Base-by-base conservation (phyloP, 2,888 invertebrate species). In the Papilio demoleus region DNA sequence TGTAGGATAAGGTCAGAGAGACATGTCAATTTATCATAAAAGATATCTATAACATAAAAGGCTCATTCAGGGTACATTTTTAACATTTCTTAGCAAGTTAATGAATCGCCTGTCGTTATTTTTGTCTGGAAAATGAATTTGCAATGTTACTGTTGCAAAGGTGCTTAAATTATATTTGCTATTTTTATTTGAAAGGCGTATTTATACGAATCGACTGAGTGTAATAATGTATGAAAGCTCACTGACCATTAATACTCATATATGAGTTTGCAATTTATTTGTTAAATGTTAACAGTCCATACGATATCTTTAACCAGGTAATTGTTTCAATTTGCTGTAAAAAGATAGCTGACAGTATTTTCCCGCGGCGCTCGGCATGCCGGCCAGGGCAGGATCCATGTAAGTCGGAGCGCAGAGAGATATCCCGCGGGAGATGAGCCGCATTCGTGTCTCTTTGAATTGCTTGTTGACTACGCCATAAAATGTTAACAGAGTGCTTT, bases 391-490 rank as follows among this genome's bases (percentile, higher is more conserved):
- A 27, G n/a, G 53, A 27, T 53, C 53, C 27, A 27, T 53, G 53
- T 56, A 6, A 3, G 14, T 31, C 12, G 9, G 50, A 58, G 36
- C 47, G 22, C 45, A 47, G 22, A 14, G 42, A 11, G 34, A 47
- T 4, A n/a, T 60, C 38, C 14, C 14, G 66, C 38, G 38, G 22
- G 38, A 60, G 60, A n/a, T 60, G 24, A 24, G 60, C 36, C 38
- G 53, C 50, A 53, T 67, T 42, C 42, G n/a, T 34, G 36, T 24
- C 58, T 24, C 58, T 22, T 14, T 11, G 61, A 71, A 70, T 71
- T 59, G 73, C 71, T 71, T 50, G 68, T 69, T 60, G 70, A 71
- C 70, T 61, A 67, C 70, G 61, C 65, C 64, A 71, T 71, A 68
- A 71, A 73, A 73, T 70, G 73, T 68, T 62, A 66, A 70, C 42